Evolutionary conservation across 2,888 invertebrate species (phyloP), one percentile per base, ranked within the genome.

Genomic region (Zaprionus lineosus): DNA sequence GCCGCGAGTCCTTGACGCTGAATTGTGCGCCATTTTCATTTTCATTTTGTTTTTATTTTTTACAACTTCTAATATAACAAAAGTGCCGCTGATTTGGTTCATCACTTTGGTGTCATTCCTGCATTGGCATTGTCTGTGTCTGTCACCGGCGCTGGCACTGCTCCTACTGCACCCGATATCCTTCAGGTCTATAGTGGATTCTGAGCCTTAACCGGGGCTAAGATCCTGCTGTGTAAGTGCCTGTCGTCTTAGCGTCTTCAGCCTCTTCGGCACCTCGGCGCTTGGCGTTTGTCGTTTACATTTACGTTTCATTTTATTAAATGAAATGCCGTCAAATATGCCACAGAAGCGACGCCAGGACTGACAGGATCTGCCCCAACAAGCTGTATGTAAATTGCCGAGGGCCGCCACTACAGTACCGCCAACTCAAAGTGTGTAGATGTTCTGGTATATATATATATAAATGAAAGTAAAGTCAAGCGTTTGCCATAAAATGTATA

Each of bases 1-100:
- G 34, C 52, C 44, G 16, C 14, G 56, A 40, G 26, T 24, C n/a
- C n/a, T 41, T 31, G 14, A n/a, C 11, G 26, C 36, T n/a, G 58
- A 41, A 44, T 33, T 55, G 47, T 53, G n/a, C 19, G 12, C 14
- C 4, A 26, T 9, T 9, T 21, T 28, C 24, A 14, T 12, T 4
- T 11, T 43, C 19, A n/a, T 61, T 59, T 40, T 71, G 39, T 34
- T 39, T 33, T 34, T 55, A 48, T 46, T 71, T 68, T 81, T 76
- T 65, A 81, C 73, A 76, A 60, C 73, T 73, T 76, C 69, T 76
- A 81, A 76, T 81, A 81, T 76, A 57, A 69, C 69, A 76, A 76
- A 81, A 81, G 77, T 76, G 75, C 65, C 59, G 76, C 75, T 81
- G 82, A 76, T 81, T 81, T 66, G 82, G 82, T 76, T 81, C 82